phyloP scores from a whole-genome alignment of 1,140 invertebrate species.

The Hycleus phaleratus region DNA sequence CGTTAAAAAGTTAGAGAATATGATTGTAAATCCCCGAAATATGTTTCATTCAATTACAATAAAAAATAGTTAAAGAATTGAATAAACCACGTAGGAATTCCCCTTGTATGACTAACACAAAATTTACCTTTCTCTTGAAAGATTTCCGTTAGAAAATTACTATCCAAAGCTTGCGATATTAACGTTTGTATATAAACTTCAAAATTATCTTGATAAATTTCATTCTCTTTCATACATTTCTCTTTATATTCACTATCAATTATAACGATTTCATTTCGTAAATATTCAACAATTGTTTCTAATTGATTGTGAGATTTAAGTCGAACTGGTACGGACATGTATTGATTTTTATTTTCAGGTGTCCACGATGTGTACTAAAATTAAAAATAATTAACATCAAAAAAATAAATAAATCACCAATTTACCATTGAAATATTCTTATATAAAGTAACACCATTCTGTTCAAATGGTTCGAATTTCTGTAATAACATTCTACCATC shows the following conservation, averaged over 20 bases:
- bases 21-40: too few relatives aligned
- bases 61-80: too few relatives aligned
- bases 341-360: slow-evolving; percentile 67
- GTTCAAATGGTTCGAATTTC: slow-evolving; percentile 76
- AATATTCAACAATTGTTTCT: slow-evolving; percentile 73
- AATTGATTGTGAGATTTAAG: slow-evolving; percentile 62
- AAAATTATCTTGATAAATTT: slow-evolving; percentile 76
- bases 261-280: slow-evolving; percentile 61
- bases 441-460: slow-evolving; percentile 73
- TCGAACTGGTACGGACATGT: slow-evolving; percentile 67
- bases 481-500: slow-evolving; percentile 80
- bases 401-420: slow-evolving; percentile 19
- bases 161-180: slow-evolving; percentile 81
- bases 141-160: slow-evolving; percentile 82
- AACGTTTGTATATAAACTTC: slow-evolving; percentile 86
- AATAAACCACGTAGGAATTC: too few relatives aligned
- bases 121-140: slow-evolving; percentile 75
- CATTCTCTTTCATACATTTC: slow-evolving; percentile 64
- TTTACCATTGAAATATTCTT: slow-evolving; percentile 80
- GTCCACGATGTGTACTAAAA: slow-evolving; percentile 73
- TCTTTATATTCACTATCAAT: slow-evolving; percentile 65
- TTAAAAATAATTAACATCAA: slow-evolving; percentile 8
- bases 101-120: not conserved
- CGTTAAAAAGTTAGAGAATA: too few relatives aligned
- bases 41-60: too few relatives aligned